Conservation (phyloP, 2,888 invertebrate species). For the Octodonta nipae region DNA sequence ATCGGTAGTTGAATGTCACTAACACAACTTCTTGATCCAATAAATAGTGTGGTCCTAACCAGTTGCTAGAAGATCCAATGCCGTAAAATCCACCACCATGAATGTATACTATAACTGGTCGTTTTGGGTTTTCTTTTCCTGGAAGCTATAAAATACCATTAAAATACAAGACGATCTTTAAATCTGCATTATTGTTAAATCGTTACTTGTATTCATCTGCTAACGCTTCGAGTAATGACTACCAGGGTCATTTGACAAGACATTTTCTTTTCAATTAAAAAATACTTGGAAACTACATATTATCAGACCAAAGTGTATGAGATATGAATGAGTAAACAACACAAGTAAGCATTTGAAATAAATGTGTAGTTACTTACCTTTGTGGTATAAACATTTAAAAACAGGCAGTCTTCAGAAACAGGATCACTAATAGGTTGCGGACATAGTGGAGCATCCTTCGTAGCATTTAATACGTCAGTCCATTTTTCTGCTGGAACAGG, state of each 20-base stretch:
- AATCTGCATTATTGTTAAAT: too few species aligned
- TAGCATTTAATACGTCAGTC: constrained; percentile 29
- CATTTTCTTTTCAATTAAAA: too few species aligned
- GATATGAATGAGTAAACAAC: too few species aligned
- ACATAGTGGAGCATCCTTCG: constrained; percentile 29
- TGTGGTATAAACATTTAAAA: constrained; percentile 47
- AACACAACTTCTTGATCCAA: constrained; percentile 52
- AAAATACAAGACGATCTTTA: too few species aligned
- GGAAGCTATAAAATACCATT: constrained; percentile 23
- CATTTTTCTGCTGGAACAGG: constrained; percentile 29
- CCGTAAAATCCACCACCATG: constrained; percentile 57
- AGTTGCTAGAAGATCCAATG: constrained; percentile 43
- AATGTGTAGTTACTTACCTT: constrained; percentile 33
- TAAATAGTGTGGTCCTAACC: constrained; percentile 46
- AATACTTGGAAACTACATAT: too few species aligned
- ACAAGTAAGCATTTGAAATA: too few species aligned
- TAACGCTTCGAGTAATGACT: too few species aligned
- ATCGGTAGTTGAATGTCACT: constrained; percentile 51
- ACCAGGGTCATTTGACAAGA: too few species aligned
- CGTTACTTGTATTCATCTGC: too few species aligned
- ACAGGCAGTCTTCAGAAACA: constrained; percentile 50
- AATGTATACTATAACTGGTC: constrained; percentile 53
- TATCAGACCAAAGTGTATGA: too few species aligned
- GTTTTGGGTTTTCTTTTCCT: constrained; percentile 23
- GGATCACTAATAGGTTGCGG: constrained; percentile 27